Percentiles rank a stretch among this genome's conserved stretches.
Evolutionary conservation across 2,888 invertebrate species (phyloP).

Genomic region (Dendrolimus houi): DNA sequence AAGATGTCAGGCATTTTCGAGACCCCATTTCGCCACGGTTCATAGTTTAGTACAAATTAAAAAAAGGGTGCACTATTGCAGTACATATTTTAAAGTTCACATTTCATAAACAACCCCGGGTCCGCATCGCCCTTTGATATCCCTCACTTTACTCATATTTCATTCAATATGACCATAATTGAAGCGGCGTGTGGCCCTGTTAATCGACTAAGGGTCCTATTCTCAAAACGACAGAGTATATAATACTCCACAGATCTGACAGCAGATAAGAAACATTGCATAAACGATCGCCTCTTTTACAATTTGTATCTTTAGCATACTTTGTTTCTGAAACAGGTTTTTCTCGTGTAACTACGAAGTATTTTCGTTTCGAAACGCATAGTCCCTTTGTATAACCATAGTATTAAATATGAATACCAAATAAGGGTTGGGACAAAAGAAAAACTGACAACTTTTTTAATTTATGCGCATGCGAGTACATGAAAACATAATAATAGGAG

Average conservation of each 20-base stretch:
- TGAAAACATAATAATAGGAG: conserved; percentile 74
- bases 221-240: conserved; percentile 40
- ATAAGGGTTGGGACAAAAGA: conserved; percentile 74
- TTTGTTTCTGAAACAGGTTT: conserved; percentile 69
- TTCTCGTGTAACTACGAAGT: conserved; percentile 56
- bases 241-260: conserved; percentile 32
- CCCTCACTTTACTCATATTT: conserved; percentile 75
- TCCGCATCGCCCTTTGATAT: conserved; percentile 67
- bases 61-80: conserved; percentile 61
- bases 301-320: conserved; percentile 74
- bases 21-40: conserved; percentile 60
- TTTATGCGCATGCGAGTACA: conserved; percentile 73
- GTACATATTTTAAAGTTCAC: conserved; percentile 71
- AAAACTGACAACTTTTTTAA: conserved; percentile 72
- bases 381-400: conserved; percentile 71
- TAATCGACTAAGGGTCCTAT: conserved; percentile 55
- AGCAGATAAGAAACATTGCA: conserved; percentile 50
- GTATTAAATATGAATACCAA: conserved; percentile 76
- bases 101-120: conserved; percentile 60
- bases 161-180: conserved; percentile 75
- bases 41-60: conserved; percentile 70
- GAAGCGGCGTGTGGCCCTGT: conserved; percentile 46
- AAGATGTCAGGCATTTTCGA: conserved; percentile 27
- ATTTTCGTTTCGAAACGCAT: conserved; percentile 61
- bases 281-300: conserved; percentile 73